Evolutionary conservation across 1,140 invertebrate genomes (phyloP).

Genomic region (Cydia strobilella): DNA sequence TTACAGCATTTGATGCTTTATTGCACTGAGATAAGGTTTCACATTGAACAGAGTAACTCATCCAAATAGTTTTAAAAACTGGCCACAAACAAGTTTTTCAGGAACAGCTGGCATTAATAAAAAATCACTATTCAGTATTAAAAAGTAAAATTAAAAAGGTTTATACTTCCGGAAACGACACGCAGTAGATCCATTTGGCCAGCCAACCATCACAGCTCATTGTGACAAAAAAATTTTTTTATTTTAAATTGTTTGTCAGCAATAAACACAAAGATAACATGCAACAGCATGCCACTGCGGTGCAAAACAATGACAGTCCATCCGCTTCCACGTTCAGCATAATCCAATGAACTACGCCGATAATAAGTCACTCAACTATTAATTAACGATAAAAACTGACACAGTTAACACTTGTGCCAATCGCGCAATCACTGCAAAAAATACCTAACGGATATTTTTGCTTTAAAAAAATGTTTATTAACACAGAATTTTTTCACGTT

Average conservation of each 20-base stretch:
- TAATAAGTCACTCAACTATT: constrained; percentile 61
- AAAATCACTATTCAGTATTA: not conserved
- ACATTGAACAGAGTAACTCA: not conserved
- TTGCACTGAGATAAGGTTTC: not conserved
- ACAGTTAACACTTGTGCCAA: constrained; percentile 36
- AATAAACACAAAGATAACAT: constrained; percentile 23
- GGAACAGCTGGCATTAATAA: not conserved
- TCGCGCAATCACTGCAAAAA: constrained; percentile 33
- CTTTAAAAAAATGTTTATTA: not conserved
- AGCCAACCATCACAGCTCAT: constrained; percentile 32
- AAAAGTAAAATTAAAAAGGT: constrained; percentile 36
- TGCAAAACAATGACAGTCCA: constrained; percentile 28
- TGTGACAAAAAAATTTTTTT: not conserved
- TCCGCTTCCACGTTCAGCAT: constrained; percentile 47
- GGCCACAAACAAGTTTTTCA: not conserved
- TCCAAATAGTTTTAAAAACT: not conserved
- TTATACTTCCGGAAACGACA: not conserved
- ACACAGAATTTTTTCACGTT: not conserved
- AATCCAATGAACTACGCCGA: constrained; percentile 41
- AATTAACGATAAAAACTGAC: constrained; percentile 44
- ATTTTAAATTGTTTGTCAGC: not conserved
- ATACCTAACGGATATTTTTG: constrained; percentile 3
- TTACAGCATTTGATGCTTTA: not conserved
- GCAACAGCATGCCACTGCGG: constrained; percentile 32
- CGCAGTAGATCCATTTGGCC: constrained; percentile 27